Percentiles rank a stretch among this genome's conserved stretches.
Evolutionary conservation across 1,140 invertebrate species (phyloP).

Genomic region (Magallana gigas): DNA sequence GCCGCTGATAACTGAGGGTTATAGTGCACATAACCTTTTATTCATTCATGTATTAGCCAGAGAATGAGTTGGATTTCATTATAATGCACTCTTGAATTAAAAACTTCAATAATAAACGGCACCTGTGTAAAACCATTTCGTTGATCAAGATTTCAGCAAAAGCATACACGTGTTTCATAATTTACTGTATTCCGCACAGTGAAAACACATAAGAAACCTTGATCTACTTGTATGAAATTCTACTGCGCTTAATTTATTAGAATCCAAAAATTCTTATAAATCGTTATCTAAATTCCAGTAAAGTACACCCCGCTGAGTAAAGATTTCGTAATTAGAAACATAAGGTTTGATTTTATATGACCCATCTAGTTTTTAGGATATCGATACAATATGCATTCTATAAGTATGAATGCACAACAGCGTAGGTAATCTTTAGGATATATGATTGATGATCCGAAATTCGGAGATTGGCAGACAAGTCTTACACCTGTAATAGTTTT

Average conservation of each 20-base stretch:
- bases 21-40: too few relatives aligned
- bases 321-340: not conserved
- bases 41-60: too few relatives aligned
- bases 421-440: not conserved
- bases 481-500: not conserved
- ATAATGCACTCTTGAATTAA: not conserved
- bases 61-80: too few relatives aligned
- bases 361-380: not conserved
- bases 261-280: constrained; percentile 17
- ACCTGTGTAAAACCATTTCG: not conserved
- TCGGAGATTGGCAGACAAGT: not conserved
- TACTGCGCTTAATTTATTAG: not conserved
- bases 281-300: constrained; percentile 12
- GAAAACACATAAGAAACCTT: constrained; percentile 1
- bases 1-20: too few relatives aligned
- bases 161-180: too few relatives aligned
- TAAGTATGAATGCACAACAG: not conserved
- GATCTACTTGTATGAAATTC: not conserved
- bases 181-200: not conserved
- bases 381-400: not conserved
- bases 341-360: not conserved
- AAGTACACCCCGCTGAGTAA: not conserved
- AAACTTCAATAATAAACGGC: not conserved
- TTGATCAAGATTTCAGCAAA: not conserved
- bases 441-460: not conserved